These are phyloP conservation scores for Bungarus multicinctus DNA, from an alignment of 2,113 vertebrate species.

Conservation along the genomic window DNA sequence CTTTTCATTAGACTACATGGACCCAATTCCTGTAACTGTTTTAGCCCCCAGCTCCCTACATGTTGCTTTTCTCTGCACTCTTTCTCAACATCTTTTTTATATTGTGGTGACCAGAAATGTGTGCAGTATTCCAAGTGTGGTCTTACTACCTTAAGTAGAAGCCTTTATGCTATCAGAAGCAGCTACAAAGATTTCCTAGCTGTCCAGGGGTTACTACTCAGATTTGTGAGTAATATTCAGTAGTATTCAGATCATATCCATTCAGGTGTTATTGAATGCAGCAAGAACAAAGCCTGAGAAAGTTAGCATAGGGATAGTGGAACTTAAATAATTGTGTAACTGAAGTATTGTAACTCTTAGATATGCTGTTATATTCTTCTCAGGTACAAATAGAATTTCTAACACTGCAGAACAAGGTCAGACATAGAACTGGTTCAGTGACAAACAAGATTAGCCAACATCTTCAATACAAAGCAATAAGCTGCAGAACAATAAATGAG, in stretches of 20 bases:
- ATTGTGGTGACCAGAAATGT: background rate
- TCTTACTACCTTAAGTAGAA: background rate
- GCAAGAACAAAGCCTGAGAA: background rate
- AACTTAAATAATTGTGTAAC: background rate
- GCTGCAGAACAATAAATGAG: background rate
- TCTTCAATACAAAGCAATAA: background rate
- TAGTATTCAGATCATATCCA: background rate
- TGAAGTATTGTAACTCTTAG: background rate
- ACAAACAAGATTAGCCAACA: background rate
- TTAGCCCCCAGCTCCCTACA: background rate
- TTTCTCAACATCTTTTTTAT: background rate
- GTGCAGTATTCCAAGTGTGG: background rate
- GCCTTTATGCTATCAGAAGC: background rate
- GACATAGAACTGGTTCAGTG: background rate
- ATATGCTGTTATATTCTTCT: background rate
- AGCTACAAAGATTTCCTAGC: background rate
- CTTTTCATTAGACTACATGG: background rate
- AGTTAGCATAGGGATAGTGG: background rate
- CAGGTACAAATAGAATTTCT: background rate
- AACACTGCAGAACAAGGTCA: background rate
- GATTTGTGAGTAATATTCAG: background rate
- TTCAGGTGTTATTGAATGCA: background rate
- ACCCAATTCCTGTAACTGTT: background rate
- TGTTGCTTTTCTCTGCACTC: background rate
- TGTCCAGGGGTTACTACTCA: background rate